phyloP scores from a whole-genome alignment of 2,797 vertebrate species.

The Xiphorhynchus erythropygius region DNA sequence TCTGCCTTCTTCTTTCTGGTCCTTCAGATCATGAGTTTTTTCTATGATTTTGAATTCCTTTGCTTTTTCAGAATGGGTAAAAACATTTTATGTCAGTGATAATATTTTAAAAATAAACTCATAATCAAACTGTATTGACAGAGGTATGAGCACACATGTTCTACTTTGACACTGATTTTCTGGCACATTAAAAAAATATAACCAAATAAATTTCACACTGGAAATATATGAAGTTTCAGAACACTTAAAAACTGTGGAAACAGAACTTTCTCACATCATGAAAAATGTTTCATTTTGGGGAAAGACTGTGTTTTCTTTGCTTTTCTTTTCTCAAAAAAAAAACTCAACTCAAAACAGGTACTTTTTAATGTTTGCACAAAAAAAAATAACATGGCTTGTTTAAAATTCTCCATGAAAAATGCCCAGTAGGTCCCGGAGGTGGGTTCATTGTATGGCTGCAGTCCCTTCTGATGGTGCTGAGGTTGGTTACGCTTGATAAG shows the following conservation, averaged over 20 bases:
- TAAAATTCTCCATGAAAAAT: neutral
- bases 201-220: neutral
- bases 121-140: neutral
- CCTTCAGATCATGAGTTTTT: neutral
- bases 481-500: neutral
- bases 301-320: neutral
- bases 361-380: neutral
- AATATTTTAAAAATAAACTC: neutral
- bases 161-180: neutral
- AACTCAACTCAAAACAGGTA: neutral
- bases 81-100: neutral
- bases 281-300: neutral
- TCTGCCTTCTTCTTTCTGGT: neutral
- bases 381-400: neutral
- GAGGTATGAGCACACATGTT: rapidly evolving
- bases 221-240: neutral
- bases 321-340: neutral
- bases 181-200: neutral
- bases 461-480: neutral
- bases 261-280: neutral
- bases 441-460: neutral
- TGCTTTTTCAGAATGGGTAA: neutral
- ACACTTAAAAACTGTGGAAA: neutral
- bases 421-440: neutral
- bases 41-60: neutral